Percentiles rank a stretch among this genome's conserved stretches.
phyloP scores from a whole-genome alignment of 2,888 invertebrate genomes.

The Dorcus parallelipipedus region DNA sequence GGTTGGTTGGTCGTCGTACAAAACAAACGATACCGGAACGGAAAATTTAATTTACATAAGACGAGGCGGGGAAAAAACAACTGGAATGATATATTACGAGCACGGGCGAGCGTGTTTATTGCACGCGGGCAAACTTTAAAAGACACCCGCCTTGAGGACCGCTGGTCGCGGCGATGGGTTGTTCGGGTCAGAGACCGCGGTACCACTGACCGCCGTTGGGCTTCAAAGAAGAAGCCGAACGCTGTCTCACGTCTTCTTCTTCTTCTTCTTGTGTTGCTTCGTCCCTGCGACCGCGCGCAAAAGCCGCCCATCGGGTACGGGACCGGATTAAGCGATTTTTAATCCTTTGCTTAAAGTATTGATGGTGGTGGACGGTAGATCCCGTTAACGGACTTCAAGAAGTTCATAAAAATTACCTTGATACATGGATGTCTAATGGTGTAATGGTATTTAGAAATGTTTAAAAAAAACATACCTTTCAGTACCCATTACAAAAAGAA shows the following conservation, averaged over 20 bases:
- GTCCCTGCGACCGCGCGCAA: neutral
- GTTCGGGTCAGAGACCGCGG: conserved; percentile 3
- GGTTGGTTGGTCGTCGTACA: too few relatives aligned
- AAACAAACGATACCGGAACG: too few relatives aligned
- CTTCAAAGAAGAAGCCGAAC: conserved; percentile 1
- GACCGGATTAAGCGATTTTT: conserved; percentile 3
- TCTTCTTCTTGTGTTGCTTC: neutral
- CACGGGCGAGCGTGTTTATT: too few relatives aligned
- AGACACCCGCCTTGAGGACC: neutral
- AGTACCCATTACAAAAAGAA: too few relatives aligned
- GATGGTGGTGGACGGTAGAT: neutral
- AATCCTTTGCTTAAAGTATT: neutral
- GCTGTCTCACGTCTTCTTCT: neutral
- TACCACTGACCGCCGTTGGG: conserved; percentile 3
- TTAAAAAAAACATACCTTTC: too few relatives aligned
- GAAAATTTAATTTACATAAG: too few relatives aligned
- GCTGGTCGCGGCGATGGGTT: conserved; percentile 1
- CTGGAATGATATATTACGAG: too few relatives aligned
- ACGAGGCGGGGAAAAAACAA: too few relatives aligned
- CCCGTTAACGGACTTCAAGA: neutral
- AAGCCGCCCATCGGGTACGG: neutral
- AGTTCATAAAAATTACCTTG: too few relatives aligned
- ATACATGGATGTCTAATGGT: too few relatives aligned
- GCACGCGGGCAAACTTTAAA: too few relatives aligned
- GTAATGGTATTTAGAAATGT: too few relatives aligned